These are phyloP conservation scores for Hyperoodon ampullatus DNA, from an alignment of 2,113 vertebrate genomes.

Conservation along the genomic window DNA sequence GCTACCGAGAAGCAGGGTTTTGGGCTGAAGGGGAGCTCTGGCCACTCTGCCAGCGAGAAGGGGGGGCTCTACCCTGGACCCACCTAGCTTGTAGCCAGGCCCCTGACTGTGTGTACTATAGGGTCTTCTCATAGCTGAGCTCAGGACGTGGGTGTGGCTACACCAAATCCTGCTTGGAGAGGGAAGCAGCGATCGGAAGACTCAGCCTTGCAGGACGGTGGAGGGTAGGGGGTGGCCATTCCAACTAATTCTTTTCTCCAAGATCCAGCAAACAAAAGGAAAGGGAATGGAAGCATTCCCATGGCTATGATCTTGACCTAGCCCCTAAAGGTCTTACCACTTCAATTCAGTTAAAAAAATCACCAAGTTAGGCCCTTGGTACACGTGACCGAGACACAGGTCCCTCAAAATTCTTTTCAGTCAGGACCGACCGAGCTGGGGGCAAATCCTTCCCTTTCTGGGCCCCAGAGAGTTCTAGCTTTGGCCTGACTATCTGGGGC, in stretches of 20 bases:
- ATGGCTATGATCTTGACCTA: neutral
- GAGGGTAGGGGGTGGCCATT: fast-evolving
- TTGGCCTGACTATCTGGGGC: neutral
- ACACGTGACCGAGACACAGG: neutral
- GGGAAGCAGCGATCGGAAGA: neutral
- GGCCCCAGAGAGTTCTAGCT: neutral
- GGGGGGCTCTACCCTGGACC: neutral
- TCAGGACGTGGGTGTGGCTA: neutral
- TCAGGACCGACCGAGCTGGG: neutral
- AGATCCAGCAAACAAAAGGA: neutral
- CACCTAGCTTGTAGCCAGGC: neutral
- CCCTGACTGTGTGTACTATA: neutral
- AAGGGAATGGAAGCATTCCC: neutral
- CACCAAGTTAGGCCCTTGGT: neutral
- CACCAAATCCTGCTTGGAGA: neutral
- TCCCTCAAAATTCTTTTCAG: neutral
- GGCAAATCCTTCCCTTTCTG: neutral
- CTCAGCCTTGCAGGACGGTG: fast-evolving
- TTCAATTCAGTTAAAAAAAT: neutral
- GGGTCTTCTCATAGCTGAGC: neutral
- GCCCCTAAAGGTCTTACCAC: neutral
- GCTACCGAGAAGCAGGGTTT: neutral
- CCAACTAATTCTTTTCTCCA: neutral
- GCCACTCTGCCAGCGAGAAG: neutral
- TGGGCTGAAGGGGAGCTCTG: neutral